A percentile compares a stretch with the other conserved stretches of the same genome.
Evolutionary conservation across 30 jellyfish, hydroid and myxozoan genomes (phyloP).

Genomic region (Aurelia sp.): DNA sequence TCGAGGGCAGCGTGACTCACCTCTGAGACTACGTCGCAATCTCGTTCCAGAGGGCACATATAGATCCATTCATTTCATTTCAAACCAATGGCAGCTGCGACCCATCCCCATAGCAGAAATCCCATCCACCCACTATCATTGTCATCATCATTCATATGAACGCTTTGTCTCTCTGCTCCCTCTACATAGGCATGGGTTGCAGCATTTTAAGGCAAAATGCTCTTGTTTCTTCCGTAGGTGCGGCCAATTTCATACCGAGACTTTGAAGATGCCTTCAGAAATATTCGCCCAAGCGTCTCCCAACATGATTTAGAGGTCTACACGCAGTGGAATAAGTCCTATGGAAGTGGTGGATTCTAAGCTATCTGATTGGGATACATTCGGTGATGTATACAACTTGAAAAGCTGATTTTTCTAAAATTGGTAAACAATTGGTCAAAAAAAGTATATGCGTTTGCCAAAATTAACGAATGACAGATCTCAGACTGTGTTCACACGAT

Average conservation of each 20-base stretch:
- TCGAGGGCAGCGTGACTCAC: too few relatives aligned
- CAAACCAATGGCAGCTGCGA: too few relatives aligned
- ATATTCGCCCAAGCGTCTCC: slow-evolving; percentile 95
- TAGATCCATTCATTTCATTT: too few relatives aligned
- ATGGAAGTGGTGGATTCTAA: slow-evolving; percentile 85
- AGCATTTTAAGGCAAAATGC: background rate
- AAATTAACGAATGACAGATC: too few relatives aligned
- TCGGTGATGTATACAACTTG: background rate
- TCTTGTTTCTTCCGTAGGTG: slow-evolving; percentile 65
- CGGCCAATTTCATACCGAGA: slow-evolving; percentile 78
- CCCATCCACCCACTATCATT: background rate
- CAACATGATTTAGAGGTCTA: slow-evolving; percentile 82
- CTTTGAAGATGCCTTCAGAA: slow-evolving; percentile 78
- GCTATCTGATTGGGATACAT: too few relatives aligned
- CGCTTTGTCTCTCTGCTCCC: background rate
- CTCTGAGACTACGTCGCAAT: too few relatives aligned
- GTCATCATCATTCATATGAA: too few relatives aligned
- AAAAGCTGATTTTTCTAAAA: background rate
- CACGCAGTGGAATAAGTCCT: slow-evolving; percentile 78
- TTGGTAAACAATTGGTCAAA: background rate
- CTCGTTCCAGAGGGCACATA: too few relatives aligned
- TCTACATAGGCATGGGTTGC: background rate
- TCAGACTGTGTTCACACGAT: too few relatives aligned
- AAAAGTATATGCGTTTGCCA: too few relatives aligned
- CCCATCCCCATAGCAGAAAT: background rate